A percentile compares a stretch with the other conserved stretches of the same genome.
Conservation (phyloP, 1,140 invertebrate genomes). For the Neodiprion pinetum region DNA sequence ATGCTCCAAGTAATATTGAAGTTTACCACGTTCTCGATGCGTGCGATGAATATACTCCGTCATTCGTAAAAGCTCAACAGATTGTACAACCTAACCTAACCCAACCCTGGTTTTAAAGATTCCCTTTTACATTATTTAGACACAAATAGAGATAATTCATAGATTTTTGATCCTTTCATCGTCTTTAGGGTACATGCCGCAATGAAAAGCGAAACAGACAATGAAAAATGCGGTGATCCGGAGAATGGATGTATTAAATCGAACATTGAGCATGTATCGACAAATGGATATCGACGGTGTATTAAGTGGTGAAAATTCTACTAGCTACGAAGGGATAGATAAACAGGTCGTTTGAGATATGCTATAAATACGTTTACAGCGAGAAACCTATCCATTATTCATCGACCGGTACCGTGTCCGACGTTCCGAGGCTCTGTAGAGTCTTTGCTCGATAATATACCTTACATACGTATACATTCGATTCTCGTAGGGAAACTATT, state of each 20-base stretch:
- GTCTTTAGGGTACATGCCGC: background rate
- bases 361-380: constrained; percentile 4
- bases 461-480: background rate
- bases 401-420: constrained; percentile 1
- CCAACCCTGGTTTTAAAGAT: background rate
- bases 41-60: too few species aligned
- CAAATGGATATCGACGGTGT: too few species aligned
- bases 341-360: background rate
- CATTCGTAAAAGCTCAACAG: too few species aligned
- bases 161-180: too few species aligned
- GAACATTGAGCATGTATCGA: too few species aligned
- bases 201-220: background rate
- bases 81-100: too few species aligned
- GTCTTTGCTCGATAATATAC: constrained; percentile 3
- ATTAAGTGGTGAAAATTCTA: background rate
- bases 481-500: background rate
- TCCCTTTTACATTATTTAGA: background rate
- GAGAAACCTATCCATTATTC: constrained; percentile 5
- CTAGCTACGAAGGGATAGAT: background rate
- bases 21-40: too few species aligned
- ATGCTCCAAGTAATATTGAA: too few species aligned
- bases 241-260: too few species aligned
- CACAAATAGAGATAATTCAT: too few species aligned
- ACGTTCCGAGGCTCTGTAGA: background rate
- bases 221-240: too few species aligned